These are phyloP conservation scores for Ceriagrion tenellum DNA, from an alignment of 2,888 invertebrate species.

Conservation along the genomic window DNA sequence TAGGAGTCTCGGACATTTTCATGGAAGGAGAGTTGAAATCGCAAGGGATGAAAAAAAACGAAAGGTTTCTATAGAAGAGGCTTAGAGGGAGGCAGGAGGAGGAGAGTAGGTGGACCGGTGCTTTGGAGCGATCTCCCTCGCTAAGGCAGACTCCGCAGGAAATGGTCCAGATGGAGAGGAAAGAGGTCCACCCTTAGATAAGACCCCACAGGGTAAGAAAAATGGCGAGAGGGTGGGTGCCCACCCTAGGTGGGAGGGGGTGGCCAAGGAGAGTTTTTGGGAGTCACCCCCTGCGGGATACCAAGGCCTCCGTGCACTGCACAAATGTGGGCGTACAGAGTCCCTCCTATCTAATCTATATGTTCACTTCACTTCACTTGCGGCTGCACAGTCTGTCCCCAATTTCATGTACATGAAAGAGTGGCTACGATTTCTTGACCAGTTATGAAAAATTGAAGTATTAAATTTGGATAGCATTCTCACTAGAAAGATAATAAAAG, in stretches of 20 bases:
- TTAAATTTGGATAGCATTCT: no score
- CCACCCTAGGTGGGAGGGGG: not conserved
- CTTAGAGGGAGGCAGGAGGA: not conserved
- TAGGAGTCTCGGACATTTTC: not conserved
- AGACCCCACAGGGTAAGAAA: conserved; percentile 38
- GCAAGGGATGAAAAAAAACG: not conserved
- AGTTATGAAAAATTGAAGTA: no score
- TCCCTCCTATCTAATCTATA: not conserved
- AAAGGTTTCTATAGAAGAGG: not conserved
- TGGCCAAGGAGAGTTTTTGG: no score
- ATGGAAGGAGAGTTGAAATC: not conserved
- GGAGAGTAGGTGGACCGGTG: not conserved
- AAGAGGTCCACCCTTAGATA: conserved; percentile 34
- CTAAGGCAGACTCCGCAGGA: conserved; percentile 24
- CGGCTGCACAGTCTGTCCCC: no score
- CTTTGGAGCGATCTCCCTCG: not conserved
- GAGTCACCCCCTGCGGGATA: not conserved
- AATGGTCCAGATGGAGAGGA: conserved; percentile 50
- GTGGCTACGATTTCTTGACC: no score
- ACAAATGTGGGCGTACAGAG: not conserved
- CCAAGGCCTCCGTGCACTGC: no score
- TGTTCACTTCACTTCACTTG: not conserved
- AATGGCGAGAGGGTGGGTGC: not conserved
- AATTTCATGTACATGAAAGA: no score
- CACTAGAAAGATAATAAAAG: no score